Percentiles rank a stretch among this genome's conserved stretches.
Evolutionary conservation across 2,113 vertebrate species (phyloP).

Genomic region (Corvus hawaiiensis): DNA sequence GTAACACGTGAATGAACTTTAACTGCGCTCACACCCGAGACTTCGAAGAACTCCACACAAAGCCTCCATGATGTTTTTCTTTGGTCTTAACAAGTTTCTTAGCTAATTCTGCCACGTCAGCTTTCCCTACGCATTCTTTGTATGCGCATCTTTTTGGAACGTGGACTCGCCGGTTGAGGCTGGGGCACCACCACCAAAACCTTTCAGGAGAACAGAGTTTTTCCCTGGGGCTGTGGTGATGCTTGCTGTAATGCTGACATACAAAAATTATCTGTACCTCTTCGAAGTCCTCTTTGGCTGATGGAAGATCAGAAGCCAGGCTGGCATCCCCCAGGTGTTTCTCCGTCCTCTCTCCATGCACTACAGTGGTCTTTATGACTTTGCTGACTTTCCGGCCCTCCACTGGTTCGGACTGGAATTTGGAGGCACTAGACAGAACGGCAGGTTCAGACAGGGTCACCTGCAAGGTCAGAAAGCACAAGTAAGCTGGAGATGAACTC

Average conservation of each 20-base stretch:
- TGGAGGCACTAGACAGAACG: slow-evolving; percentile 70
- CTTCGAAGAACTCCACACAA: not conserved
- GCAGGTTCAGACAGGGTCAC: slow-evolving; percentile 82
- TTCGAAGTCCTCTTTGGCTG: slow-evolving; percentile 95
- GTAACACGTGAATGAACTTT: not conserved
- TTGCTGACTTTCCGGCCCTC: slow-evolving; percentile 94
- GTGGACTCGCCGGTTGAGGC: accelerated
- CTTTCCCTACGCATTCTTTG: not conserved
- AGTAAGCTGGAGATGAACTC: not conserved
- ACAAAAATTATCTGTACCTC: slow-evolving; percentile 72
- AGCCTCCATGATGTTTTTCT: not conserved
- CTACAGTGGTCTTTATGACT: slow-evolving; percentile 89
- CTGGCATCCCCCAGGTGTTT: slow-evolving; percentile 85
- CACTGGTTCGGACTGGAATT: slow-evolving; percentile 85
- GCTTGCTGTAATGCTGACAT: not conserved
- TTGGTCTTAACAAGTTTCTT: not conserved
- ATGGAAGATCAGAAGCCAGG: slow-evolving; percentile 87
- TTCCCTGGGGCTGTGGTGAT: not conserved
- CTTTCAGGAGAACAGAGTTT: not conserved
- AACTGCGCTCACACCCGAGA: not conserved
- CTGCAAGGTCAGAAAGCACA: slow-evolving; percentile 63
- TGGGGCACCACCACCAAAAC: not conserved
- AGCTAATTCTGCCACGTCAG: not conserved
- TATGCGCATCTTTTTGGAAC: not conserved
- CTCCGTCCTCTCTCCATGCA: slow-evolving; percentile 87